Conservation (phyloP, 2,797 vertebrate species). For the Ctenopoma multispine region DNA sequence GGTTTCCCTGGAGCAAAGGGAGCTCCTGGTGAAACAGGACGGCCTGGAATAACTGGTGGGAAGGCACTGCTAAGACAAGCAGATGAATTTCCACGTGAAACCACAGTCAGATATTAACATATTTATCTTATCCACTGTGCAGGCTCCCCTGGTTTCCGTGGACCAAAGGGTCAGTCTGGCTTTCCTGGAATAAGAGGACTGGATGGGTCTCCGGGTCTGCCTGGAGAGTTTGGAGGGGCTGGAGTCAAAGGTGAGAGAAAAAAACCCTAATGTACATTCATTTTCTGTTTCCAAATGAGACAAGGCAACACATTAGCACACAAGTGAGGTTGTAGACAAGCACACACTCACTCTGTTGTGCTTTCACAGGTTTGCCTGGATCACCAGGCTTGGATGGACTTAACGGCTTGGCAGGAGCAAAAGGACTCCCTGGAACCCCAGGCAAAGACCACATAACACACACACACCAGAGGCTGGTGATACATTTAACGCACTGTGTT, state of each 20-base stretch:
- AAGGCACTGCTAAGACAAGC: neutral
- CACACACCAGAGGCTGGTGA: neutral
- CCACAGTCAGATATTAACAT: neutral
- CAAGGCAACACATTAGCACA: neutral
- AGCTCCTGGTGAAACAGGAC: slow-evolving; percentile 85
- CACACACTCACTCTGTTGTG: neutral
- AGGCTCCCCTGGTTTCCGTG: slow-evolving; percentile 88
- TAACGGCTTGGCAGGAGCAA: slow-evolving; percentile 92
- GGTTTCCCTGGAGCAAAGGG: slow-evolving; percentile 88
- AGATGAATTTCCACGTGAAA: neutral
- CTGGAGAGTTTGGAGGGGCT: slow-evolving; percentile 78
- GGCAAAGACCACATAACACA: slow-evolving; percentile 76
- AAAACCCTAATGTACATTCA: neutral
- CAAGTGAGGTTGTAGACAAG: neutral
- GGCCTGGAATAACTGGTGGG: slow-evolving; percentile 88
- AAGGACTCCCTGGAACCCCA: slow-evolving; percentile 90
- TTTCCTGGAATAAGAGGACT: slow-evolving; percentile 85
- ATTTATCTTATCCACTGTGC: neutral
- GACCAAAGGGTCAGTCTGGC: slow-evolving; percentile 84
- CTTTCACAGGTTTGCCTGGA: slow-evolving; percentile 87
- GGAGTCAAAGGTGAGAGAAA: slow-evolving; percentile 88
- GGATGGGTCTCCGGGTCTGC: slow-evolving; percentile 83
- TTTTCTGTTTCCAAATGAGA: neutral
- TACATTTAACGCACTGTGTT: neutral
- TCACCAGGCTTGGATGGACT: slow-evolving; percentile 91